These are phyloP conservation scores for Apolygus lucorum DNA, from an alignment of 1,140 invertebrate genomes.

Conservation along the genomic window DNA sequence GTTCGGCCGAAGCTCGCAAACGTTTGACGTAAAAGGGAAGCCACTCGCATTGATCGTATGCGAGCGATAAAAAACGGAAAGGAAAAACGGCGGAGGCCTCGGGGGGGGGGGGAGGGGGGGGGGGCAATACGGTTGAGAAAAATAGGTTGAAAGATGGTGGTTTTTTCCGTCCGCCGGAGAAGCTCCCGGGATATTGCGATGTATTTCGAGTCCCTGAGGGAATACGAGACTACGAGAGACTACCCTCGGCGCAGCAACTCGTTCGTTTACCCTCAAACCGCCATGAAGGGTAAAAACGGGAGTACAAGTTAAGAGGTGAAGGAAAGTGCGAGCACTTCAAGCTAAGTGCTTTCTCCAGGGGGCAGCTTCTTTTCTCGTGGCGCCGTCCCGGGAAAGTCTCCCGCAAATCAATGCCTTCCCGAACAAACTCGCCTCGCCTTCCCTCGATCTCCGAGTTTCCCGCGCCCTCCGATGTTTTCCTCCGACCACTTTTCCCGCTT, in stretches of 20 bases:
- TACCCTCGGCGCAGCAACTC: constrained; percentile 22
- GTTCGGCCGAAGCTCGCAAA: too few species aligned
- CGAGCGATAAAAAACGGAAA: not conserved
- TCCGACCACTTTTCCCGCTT: not conserved
- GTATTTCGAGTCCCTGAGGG: constrained; percentile 21
- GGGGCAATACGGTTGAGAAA: not conserved
- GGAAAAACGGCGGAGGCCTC: not conserved
- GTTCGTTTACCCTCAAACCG: constrained; percentile 12
- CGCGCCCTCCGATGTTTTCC: not conserved
- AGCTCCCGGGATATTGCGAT: constrained; percentile 30
- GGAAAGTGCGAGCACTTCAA: constrained; percentile 19
- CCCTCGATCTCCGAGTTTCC: not conserved
- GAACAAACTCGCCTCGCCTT: not conserved
- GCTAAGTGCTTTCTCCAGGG: constrained; percentile 28
- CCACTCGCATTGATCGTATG: constrained; percentile 5
- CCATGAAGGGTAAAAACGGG: constrained; percentile 27
- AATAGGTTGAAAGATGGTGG: not conserved
- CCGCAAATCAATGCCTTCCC: constrained; percentile 18
- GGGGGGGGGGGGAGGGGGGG: not conserved
- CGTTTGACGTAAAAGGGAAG: not conserved
- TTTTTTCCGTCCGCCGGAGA: not conserved
- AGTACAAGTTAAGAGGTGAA: constrained; percentile 30
- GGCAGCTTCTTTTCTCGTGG: constrained; percentile 21
- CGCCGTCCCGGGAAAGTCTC: not conserved
- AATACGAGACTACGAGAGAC: constrained; percentile 31